phyloP scores from a whole-genome alignment of 2,888 invertebrate genomes.

The Spilarctia lutea region DNA sequence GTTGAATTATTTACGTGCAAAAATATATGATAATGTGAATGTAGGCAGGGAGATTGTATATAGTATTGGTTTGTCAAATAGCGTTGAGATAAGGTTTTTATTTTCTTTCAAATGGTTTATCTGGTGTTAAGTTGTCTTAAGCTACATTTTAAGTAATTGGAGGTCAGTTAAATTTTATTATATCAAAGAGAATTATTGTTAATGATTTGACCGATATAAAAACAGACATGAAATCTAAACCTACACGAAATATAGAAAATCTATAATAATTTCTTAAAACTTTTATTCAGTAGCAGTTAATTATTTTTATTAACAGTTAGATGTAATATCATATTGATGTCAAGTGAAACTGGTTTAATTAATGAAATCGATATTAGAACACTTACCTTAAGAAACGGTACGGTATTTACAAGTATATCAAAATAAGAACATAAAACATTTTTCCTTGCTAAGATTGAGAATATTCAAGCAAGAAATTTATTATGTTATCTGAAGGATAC shows the following conservation, averaged over 20 bases:
- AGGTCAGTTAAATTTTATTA: too few relatives aligned
- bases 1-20: slow-evolving; percentile 52
- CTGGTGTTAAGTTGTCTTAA: neutral
- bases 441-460: slow-evolving; percentile 33
- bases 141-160: neutral
- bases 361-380: neutral
- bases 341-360: too few relatives aligned
- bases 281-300: too few relatives aligned
- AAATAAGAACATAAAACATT: slow-evolving; percentile 30
- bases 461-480: slow-evolving; percentile 19
- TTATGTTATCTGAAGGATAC: slow-evolving; percentile 18
- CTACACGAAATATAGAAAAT: too few relatives aligned
- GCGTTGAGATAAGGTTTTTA: neutral
- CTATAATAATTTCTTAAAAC: too few relatives aligned
- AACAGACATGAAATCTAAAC: too few relatives aligned
- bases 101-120: neutral
- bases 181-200: too few relatives aligned
- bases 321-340: too few relatives aligned
- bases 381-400: neutral
- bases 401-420: slow-evolving; percentile 37
- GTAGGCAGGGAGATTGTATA: slow-evolving; percentile 19
- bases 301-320: too few relatives aligned
- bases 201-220: too few relatives aligned
- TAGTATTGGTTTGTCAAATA: neutral
- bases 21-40: slow-evolving; percentile 43